These are phyloP conservation scores for Elgonia sp. DNA, from an alignment of 2,888 invertebrate genomes.

Conservation along the genomic window DNA sequence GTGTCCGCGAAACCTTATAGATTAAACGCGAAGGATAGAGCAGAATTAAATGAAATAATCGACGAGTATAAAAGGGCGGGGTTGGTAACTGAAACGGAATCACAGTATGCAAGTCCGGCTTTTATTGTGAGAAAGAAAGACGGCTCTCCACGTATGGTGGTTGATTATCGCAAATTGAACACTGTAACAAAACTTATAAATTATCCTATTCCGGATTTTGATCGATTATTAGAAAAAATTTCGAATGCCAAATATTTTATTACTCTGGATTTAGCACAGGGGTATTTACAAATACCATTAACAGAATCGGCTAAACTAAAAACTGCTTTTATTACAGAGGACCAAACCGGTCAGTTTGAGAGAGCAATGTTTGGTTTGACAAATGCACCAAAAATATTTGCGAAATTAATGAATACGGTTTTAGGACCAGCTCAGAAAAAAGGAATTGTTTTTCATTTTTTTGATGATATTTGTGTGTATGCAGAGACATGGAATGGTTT, in stretches of 20 bases:
- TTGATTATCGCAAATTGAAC: too few relatives aligned
- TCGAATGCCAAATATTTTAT: background rate
- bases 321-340: background rate
- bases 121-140: constrained; percentile 48
- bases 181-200: background rate
- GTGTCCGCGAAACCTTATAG: background rate
- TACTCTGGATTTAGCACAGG: background rate
- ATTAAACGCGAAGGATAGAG: background rate
- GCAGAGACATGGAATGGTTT: too few relatives aligned
- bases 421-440: too few relatives aligned
- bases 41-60: background rate
- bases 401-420: too few relatives aligned
- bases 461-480: too few relatives aligned
- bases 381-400: too few relatives aligned
- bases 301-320: background rate
- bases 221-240: background rate
- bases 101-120: constrained; percentile 49
- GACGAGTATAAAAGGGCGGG: background rate
- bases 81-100: constrained; percentile 4
- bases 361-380: background rate
- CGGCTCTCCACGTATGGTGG: background rate
- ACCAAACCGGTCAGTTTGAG: background rate
- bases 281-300: background rate
- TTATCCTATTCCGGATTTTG: background rate
- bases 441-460: too few relatives aligned